Percentiles rank a stretch among this genome's conserved stretches.
Evolutionary conservation across 2,113 vertebrate species (phyloP).

Genomic region (Sander lucioperca): DNA sequence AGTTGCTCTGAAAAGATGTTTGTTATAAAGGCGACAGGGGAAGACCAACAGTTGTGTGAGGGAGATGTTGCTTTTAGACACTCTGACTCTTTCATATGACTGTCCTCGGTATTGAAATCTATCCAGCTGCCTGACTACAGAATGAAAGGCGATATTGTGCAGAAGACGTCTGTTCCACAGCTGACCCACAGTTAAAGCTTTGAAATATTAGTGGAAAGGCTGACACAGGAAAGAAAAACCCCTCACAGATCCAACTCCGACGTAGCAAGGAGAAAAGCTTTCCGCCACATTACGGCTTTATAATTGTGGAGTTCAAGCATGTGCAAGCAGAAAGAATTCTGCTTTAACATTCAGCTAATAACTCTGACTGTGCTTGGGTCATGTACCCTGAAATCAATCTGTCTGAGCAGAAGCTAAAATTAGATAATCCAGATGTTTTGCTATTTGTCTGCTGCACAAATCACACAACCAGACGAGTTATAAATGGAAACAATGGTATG

Average conservation of each 20-base stretch:
- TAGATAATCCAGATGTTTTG: slow-evolving; percentile 67
- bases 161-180: slow-evolving; percentile 66
- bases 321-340: slow-evolving; percentile 1
- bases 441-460: slow-evolving; percentile 35
- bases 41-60: neutral
- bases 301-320: slow-evolving; percentile 36
- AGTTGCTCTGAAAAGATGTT: neutral
- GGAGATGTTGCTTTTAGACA: slow-evolving; percentile 3
- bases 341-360: slow-evolving; percentile 26
- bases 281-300: slow-evolving; percentile 31
- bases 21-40: neutral
- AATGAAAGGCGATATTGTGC: slow-evolving; percentile 66
- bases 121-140: slow-evolving; percentile 50
- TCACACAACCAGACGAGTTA: slow-evolving; percentile 40
- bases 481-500: slow-evolving; percentile 50
- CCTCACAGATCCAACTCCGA: slow-evolving; percentile 25
- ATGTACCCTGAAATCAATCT: slow-evolving; percentile 40
- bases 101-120: slow-evolving; percentile 34
- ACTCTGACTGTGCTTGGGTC: slow-evolving; percentile 17
- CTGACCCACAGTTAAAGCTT: slow-evolving; percentile 63
- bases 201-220: slow-evolving; percentile 68
- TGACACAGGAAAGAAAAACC: slow-evolving; percentile 61
- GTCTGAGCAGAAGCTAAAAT: slow-evolving; percentile 61
- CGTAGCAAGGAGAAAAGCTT: slow-evolving; percentile 25
- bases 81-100: neutral